These are phyloP conservation scores for Thripadectes ignobilis DNA, from an alignment of 2,797 vertebrate species.

Conservation along the genomic window DNA sequence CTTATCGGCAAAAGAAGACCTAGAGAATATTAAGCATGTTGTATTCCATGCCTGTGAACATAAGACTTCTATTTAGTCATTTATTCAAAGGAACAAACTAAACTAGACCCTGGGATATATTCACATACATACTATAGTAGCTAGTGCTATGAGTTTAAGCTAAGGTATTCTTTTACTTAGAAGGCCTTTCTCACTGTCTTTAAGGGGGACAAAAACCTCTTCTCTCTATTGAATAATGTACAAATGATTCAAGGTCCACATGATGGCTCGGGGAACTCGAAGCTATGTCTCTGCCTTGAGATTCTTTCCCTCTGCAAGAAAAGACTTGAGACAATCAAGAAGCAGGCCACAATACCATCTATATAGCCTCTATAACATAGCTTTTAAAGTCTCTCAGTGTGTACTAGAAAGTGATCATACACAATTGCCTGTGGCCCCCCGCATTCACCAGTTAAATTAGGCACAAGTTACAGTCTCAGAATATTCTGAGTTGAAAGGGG, in stretches of 20 bases:
- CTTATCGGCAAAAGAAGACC: not conserved
- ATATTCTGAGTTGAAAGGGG: not conserved
- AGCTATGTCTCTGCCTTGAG: not conserved
- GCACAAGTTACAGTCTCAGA: not conserved
- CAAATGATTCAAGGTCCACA: not conserved
- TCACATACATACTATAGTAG: not conserved
- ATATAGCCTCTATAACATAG: not conserved
- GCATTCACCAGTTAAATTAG: not conserved
- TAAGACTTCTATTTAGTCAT: not conserved
- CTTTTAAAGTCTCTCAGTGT: not conserved
- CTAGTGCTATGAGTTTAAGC: not conserved
- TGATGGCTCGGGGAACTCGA: not conserved
- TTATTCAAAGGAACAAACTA: not conserved
- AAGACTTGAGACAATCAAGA: not conserved
- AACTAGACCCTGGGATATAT: not conserved
- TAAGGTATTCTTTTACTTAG: not conserved
- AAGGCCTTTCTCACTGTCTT: not conserved
- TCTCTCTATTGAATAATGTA: not conserved
- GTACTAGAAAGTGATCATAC: not conserved
- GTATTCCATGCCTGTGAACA: not conserved
- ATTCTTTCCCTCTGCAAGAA: not conserved
- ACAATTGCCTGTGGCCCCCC: not conserved
- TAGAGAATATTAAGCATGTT: not conserved
- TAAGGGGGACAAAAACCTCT: fast-evolving
- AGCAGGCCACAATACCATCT: not conserved